Evolutionary conservation across 2,113 vertebrate species (phyloP), one percentile per base, ranked within the genome.

Genomic region (Thymallus thymallus): DNA sequence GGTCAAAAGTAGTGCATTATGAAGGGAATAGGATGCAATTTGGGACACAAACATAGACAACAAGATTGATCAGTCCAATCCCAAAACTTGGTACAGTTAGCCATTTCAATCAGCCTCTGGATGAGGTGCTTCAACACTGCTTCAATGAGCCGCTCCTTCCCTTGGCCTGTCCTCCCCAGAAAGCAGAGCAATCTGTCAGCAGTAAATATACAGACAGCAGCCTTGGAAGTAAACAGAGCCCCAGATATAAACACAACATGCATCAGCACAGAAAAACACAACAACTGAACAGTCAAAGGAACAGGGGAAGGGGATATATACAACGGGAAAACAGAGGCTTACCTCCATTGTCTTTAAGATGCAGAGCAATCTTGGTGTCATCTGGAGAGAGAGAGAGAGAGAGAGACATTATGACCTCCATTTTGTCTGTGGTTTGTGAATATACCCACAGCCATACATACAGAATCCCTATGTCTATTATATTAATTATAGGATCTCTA

Each of bases 331-430:
- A 41, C 35, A 41, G 35, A 41, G 35, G 89, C 95, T 77, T 94
- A 98, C 97, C 96, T 94, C 95, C 95, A 82, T 94, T 97, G 88
- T 98, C 96, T 93, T 97, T 95, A 76, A 98, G 94, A 82, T 98
- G 97, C 77, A 98, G 89, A 0, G 96, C 96, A 84, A 99, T 98
- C 94, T 98, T 99, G 81, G 97, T 98, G 80, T 99, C 97, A 93
- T 99, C 97, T 99, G 22, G n/a, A 9, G 18, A 58, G n/a, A 22
- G 4, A 81, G 67, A 51, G 23, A 18, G 13, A 26, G 18, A 3
- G 64, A 71, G 14, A 16, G 62, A 48, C 9, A 51, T 51, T 64
- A 74, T 10, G 9, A 41, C 35, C 35, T 41, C 35, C 1, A 7
- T 41, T 82, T 85, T 20, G 22, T 29, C 78, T 14, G 68, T 76